Evolutionary conservation across 1,140 invertebrate genomes (phyloP), one percentile per base, ranked within the genome.

Genomic region (Protaetia brevitarsis): DNA sequence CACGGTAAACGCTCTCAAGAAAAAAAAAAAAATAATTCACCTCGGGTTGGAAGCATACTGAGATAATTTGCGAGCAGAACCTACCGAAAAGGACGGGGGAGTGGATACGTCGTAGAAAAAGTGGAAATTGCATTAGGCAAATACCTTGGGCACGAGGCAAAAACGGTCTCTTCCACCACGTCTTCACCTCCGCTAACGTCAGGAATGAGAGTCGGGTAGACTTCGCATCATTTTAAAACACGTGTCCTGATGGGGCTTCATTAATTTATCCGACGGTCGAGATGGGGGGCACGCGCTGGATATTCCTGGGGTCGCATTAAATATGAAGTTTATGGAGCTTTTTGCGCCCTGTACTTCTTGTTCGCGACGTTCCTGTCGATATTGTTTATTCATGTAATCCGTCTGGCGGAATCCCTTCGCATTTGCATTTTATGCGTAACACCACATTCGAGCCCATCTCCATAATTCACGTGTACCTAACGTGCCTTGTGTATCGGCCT

Each of bases 331-430:
- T 37, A 37, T 37, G 34, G 34, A 16, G 34, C 34, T 37, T 37
- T 37, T 37, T 37, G 34, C 34, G 34, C 16, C 16, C 16, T 16
- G 34, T 16, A 11, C 34, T 37, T 37, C 34, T 37, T 37, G 34
- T 7, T 37, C 34, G 11, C 5, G 0, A 11, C 11, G 16, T 16
- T 37, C 34, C 34, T 37, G 34, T 37, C 34, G 10, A 37, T 37
- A 37, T 37, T 37, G 34, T 37, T 37, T 37, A 37, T 37, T 37
- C 34, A 37, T 37, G 34, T 37, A 37, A 37, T 37, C 34, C 34
- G 34, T 37, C 16, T 37, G 34, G 16, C 34, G 34, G 16, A 37
- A 3, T 37, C 34, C 11, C 34, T 11, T 3, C 11, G 34, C 34
- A n/a, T n/a, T n/a, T n/a, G n/a, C n/a, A n/a, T n/a, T n/a, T n/a